Base-by-base conservation (phyloP, 2,888 invertebrate genomes). In the Leptinotarsa rubiginosa region DNA sequence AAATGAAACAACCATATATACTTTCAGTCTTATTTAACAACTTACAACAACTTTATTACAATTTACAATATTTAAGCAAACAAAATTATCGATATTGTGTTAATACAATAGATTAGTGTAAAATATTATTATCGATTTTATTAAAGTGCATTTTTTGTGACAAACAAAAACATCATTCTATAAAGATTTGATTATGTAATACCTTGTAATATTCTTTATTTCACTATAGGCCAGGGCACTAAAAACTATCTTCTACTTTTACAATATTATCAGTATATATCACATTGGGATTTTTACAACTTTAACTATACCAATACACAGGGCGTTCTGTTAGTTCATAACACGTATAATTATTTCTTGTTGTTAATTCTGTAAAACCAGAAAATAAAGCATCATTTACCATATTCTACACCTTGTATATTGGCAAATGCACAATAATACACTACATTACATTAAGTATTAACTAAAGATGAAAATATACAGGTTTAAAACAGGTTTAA, bases 191-290 rank as follows among this genome's bases (percentile, higher is more conserved):
- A 83, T 83, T 83, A 84, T 83, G 83, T 82, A 76, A 79, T 82
- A 82, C 82, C 82, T 82, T 83, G 82, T 81, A 79, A 72, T 69
- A 66, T 70, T 74, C 56, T 62, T 75, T 66, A 20, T 74, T 71
- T 54, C 47, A 65, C 72, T 72, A 65, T 77, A 78, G 75, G 75
- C 76, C 78, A 73, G 76, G 75, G 66, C 49, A 62, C 78, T 78
- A 78, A 62, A 70, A 70, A 62, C 75, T 73, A 73, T 69, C 75
- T 75, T 78, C 80, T 81, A 81, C 77, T 62, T 77, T 75, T 80
- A 83, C 81, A 83, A 84, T 85, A 85, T 85, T 85, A 85, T 85
- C 85, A 83, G 80, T 85, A 84, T 83, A 84, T 86, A 85, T 85
- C 85, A 85, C 85, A 86, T 81, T 84, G 83, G 84, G 83, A 81